Conservation (phyloP, 92 coral and sea anemone species). For the Epizoanthus ramosus region DNA sequence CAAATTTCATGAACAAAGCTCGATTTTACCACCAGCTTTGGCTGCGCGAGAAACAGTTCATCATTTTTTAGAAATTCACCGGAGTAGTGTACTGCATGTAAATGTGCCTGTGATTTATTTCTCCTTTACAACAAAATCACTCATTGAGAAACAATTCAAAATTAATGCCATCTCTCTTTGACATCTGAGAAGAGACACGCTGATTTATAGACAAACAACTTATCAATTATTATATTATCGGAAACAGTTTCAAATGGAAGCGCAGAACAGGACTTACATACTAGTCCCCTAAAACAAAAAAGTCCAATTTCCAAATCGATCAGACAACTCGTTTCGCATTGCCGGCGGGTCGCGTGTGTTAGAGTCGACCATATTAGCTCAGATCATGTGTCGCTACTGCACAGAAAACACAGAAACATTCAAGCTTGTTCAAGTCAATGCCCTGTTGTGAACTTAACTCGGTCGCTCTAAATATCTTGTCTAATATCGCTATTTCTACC, state of each 20-base stretch:
- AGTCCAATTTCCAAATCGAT: constrained; percentile 10
- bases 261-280: background rate
- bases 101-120: background rate
- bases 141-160: too few relatives aligned
- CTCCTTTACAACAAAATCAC: background rate
- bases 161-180: background rate
- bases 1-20: constrained; percentile 67
- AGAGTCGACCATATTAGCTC: background rate
- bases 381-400: constrained; percentile 36
- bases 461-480: constrained; percentile 11
- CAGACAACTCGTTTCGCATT: constrained; percentile 8
- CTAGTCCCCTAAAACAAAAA: background rate
- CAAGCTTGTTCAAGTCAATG: constrained; percentile 12
- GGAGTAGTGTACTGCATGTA: background rate
- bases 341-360: constrained; percentile 17
- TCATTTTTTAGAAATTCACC: background rate
- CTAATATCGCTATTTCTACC: background rate
- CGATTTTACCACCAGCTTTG: constrained; percentile 38
- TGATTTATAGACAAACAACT: background rate
- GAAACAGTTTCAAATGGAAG: background rate
- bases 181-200: background rate
- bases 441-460: background rate
- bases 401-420: constrained; percentile 30
- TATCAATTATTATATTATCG: background rate
- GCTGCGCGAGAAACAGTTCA: constrained; percentile 7